Base-by-base conservation (phyloP, 2,113 vertebrate genomes). In the Leucopternis melanops region DNA sequence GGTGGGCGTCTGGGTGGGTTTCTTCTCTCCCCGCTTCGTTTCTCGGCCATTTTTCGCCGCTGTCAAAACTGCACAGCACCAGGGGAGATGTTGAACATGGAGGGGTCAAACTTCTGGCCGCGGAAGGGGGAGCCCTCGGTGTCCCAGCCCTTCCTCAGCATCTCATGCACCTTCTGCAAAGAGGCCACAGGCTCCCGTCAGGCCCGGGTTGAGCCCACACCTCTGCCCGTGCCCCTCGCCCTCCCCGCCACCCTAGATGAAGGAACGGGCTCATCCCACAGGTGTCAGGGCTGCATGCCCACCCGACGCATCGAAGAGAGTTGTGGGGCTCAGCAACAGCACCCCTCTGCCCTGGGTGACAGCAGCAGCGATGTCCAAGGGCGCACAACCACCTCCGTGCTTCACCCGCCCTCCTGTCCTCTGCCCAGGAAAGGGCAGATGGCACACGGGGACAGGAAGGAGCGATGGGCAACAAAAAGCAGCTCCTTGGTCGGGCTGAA, bases 61-160 rank as follows among this genome's bases (percentile, higher is more conserved):
- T 31, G 49, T 99, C 98, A 99, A 97, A 99, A 99, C 98, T 99
- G 99, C 86, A 99, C 99, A 0, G 99, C 99, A 7, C 99, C 98
- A 0, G 99, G 98, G 22, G 99, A 99, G 98, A 99, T 99, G 98
- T 99, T 99, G 84, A 99, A 99, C 99, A 99, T 98, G 98, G 99
- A 97, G 0, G 99, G 99, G 97, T 99, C 99, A 44, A 99, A 99
- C 92, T 98, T 97, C 97, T 99, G 99, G 75, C 99, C 99, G 8
- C 95, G 99, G 97, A 99, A 99, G 0, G 99, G 99, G 2, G 99
- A 99, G 20, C 99, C 99, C 78, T 99, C 99, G 2, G 99, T 99
- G 62, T 99, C 99, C 99, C 99, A 99, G 96, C 99, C 99, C 94
- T 99, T 99, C 98, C 99, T 99, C 97, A 99, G 98, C 99, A 99